A percentile compares a stretch with the other conserved stretches of the same genome.
Evolutionary conservation across 2,113 vertebrate species (phyloP).

Genomic region (Lepus timidus): DNA sequence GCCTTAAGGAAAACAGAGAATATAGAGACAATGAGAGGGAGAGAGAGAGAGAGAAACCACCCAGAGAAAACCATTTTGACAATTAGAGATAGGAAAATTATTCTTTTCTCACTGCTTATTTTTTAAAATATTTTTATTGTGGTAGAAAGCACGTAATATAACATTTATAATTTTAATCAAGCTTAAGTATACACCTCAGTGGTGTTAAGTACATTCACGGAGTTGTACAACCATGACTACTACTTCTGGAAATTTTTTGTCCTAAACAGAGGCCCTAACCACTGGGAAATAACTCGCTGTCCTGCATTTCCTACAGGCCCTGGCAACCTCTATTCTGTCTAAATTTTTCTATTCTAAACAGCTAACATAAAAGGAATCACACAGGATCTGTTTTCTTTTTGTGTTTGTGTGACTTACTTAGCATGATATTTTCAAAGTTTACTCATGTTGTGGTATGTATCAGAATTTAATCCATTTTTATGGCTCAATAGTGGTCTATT

Average conservation of each 20-base stretch:
- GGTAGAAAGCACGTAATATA: not conserved
- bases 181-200: not conserved
- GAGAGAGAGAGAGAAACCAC: not conserved
- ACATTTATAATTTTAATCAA: not conserved
- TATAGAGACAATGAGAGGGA: not conserved
- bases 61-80: not conserved
- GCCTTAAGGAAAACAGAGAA: not conserved
- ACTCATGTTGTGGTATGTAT: not conserved
- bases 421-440: slow-evolving; percentile 18
- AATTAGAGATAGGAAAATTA: not conserved
- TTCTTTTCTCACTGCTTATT: not conserved
- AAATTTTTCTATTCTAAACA: not conserved
- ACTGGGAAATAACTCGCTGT: not conserved
- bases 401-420: not conserved
- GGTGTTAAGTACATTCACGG: not conserved
- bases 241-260: not conserved
- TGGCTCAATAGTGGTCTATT: not conserved
- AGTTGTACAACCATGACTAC: not conserved
- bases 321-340: not conserved
- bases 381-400: not conserved
- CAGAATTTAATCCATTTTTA: not conserved
- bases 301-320: not conserved
- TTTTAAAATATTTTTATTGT: not conserved
- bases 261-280: not conserved
- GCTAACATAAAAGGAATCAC: not conserved